These are phyloP conservation scores for Agriopis marginaria DNA, from an alignment of 2,888 invertebrate genomes.

Conservation along the genomic window DNA sequence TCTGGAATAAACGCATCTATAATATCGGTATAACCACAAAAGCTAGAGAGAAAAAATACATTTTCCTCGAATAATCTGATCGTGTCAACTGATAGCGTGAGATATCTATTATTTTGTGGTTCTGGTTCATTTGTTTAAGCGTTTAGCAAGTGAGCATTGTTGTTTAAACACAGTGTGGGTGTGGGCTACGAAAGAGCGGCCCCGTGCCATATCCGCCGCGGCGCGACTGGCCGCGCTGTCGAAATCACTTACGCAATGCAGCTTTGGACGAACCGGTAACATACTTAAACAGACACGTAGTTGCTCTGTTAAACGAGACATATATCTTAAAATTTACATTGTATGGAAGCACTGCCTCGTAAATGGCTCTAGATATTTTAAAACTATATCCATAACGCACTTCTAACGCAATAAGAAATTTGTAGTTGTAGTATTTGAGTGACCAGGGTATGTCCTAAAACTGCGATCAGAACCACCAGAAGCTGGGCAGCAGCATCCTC, in stretches of 20 bases:
- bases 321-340: constrained; percentile 55
- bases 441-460: no score
- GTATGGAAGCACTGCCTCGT: constrained; percentile 42
- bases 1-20: not conserved
- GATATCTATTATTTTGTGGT: constrained; percentile 59
- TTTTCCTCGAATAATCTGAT: constrained; percentile 45
- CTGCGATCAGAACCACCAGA: no score
- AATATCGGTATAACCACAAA: not conserved
- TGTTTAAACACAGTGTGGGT: constrained; percentile 77
- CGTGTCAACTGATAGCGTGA: constrained; percentile 66
- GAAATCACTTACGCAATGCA: constrained; percentile 79
- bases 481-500: no score
- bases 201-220: constrained; percentile 79
- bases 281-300: constrained; percentile 61
- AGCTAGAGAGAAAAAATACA: not conserved
- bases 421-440: no score
- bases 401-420: constrained; percentile 2
- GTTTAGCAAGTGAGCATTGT: constrained; percentile 72
- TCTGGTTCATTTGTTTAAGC: constrained; percentile 67
- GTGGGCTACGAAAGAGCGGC: constrained; percentile 78
- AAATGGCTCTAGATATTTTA: constrained; percentile 34
- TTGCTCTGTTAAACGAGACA: constrained; percentile 56
- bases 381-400: constrained; percentile 14
- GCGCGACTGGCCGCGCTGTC: constrained; percentile 62
- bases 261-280: constrained; percentile 74